A percentile compares a stretch with the other conserved stretches of the same genome.
These are phyloP conservation scores for Danio aesculapii DNA, from an alignment of 2,797 vertebrate species.

Conservation along the genomic window DNA sequence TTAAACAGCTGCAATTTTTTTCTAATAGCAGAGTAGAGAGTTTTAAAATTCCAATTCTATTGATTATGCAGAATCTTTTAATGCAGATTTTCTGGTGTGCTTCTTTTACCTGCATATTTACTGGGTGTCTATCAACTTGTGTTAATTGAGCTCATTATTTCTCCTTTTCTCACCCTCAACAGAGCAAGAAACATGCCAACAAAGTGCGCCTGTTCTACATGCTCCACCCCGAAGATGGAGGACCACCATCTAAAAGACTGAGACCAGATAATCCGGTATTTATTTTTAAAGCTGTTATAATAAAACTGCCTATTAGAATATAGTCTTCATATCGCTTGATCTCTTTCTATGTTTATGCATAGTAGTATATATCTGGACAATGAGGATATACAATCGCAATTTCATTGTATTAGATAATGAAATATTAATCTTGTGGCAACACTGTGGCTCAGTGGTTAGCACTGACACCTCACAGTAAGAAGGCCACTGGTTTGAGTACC, in stretches of 20 bases:
- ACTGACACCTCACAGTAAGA: too few species aligned
- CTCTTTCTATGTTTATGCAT: too few species aligned
- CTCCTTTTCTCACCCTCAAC: background rate
- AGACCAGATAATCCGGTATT: conserved; percentile 74
- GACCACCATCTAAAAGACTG: conserved; percentile 73
- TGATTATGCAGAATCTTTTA: background rate
- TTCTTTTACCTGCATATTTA: background rate
- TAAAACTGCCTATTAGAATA: background rate
- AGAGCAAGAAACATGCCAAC: conserved; percentile 78
- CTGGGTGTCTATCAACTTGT: background rate
- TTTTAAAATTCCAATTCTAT: background rate
- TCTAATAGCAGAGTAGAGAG: background rate
- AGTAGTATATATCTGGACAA: too few species aligned
- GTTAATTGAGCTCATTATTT: background rate
- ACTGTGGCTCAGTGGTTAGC: too few species aligned
- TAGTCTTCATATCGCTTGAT: too few species aligned
- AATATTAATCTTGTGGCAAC: too few species aligned
- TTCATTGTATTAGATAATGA: too few species aligned
- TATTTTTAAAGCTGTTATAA: background rate
- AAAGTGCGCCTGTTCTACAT: conserved; percentile 77
- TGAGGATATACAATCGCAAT: too few species aligned
- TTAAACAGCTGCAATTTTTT: background rate
- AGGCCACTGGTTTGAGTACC: too few species aligned
- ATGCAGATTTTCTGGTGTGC: background rate
- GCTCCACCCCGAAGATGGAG: conserved; percentile 76